Conservation (phyloP, 64 coral and sea anemone genomes). For the Anthopleura sola region DNA sequence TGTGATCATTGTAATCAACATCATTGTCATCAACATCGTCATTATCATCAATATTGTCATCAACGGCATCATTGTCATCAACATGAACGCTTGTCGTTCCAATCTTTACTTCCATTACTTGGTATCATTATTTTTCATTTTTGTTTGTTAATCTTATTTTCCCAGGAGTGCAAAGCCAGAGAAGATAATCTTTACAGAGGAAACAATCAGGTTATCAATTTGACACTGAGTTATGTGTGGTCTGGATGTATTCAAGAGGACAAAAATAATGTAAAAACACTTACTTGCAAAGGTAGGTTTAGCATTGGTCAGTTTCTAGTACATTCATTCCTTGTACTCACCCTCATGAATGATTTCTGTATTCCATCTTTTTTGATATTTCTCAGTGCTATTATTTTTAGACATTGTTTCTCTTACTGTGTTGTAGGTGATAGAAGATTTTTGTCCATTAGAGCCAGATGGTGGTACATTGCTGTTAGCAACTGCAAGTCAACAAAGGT, state of each 20-base stretch:
- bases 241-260: conserved; percentile 45
- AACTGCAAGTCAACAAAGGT: conserved; percentile 92
- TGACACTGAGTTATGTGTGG: conserved; percentile 64
- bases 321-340: not conserved
- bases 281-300: conserved; percentile 59
- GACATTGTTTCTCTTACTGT: not conserved
- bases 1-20: too few relatives aligned
- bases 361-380: not conserved
- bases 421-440: conserved; percentile 70
- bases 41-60: too few relatives aligned
- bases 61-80: too few relatives aligned
- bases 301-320: not conserved
- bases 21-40: too few relatives aligned
- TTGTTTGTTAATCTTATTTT: not conserved
- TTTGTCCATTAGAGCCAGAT: conserved; percentile 74
- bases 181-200: conserved; percentile 64
- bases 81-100: too few relatives aligned
- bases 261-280: not conserved
- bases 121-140: not conserved
- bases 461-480: conserved; percentile 95
- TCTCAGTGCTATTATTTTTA: too few relatives aligned
- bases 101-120: not conserved
- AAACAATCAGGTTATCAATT: conserved; percentile 87
- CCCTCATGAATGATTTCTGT: not conserved
- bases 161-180: conserved; percentile 58